phyloP scores from a whole-genome alignment of 2,797 vertebrate genomes.

The Anableps anableps region DNA sequence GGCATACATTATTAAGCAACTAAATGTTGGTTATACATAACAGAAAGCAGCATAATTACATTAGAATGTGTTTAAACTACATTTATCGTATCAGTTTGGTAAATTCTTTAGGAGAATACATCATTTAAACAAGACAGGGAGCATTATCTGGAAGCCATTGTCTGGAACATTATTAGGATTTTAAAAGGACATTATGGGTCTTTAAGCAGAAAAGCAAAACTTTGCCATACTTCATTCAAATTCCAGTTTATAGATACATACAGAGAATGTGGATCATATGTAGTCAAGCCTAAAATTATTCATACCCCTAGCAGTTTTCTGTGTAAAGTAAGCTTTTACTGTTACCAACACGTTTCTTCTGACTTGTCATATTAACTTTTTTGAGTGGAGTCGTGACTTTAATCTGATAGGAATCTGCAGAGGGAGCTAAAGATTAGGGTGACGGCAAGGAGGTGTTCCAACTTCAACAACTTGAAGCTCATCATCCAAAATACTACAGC shows the following conservation, averaged over 20 bases:
- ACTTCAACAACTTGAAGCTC: too few relatives aligned
- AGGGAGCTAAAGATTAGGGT: not conserved
- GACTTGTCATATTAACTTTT: too few relatives aligned
- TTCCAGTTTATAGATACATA: not conserved
- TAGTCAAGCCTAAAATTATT: not conserved
- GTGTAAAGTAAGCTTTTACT: not conserved
- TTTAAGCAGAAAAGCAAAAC: not conserved
- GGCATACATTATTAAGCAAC: constrained; percentile 44
- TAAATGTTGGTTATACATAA: constrained; percentile 6
- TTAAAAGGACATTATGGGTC: not conserved
- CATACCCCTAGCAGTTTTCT: not conserved
- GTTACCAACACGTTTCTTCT: too few relatives aligned
- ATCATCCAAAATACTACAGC: too few relatives aligned
- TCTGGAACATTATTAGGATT: not conserved
- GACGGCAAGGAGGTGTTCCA: not conserved
- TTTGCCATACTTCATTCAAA: not conserved
- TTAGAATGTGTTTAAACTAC: not conserved
- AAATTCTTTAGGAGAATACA: not conserved
- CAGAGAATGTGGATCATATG: not conserved
- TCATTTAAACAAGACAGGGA: not conserved
- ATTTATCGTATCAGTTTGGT: not conserved
- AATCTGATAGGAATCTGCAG: not conserved
- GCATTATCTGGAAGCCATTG: not conserved
- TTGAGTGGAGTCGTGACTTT: not conserved
- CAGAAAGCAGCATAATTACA: not conserved